phyloP scores from a whole-genome alignment of 2,113 vertebrate species.

The Phainopepla nitens region DNA sequence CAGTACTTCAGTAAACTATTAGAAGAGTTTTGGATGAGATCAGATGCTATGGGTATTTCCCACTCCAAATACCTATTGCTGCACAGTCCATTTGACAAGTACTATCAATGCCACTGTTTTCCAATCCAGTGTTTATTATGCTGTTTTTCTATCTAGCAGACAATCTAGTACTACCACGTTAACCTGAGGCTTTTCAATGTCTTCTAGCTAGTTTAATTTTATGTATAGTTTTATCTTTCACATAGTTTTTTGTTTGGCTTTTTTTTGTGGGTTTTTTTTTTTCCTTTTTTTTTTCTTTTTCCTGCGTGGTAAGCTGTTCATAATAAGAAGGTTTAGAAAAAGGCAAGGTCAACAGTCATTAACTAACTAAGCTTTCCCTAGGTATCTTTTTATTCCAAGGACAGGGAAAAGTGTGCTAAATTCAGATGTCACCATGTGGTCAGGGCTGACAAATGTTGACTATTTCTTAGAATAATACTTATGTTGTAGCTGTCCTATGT shows the following conservation, averaged over 20 bases:
- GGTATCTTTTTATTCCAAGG: not conserved
- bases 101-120: not conserved
- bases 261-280: not conserved
- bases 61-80: not conserved
- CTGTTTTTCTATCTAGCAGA: not conserved
- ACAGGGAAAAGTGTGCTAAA: not conserved
- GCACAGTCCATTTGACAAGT: not conserved
- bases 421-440: slow-evolving; percentile 1
- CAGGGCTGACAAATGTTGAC: not conserved
- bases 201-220: not conserved
- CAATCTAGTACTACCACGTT: not conserved
- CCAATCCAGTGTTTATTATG: not conserved
- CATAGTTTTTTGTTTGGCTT: not conserved
- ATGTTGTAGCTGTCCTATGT: not conserved
- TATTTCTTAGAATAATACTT: slow-evolving; percentile 16
- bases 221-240: not conserved
- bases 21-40: not conserved
- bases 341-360: not conserved
- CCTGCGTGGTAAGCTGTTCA: not conserved
- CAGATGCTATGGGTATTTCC: not conserved
- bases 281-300: not conserved
- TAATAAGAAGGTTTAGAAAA: not conserved
- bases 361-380: not conserved
- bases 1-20: not conserved
- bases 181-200: not conserved